Percentiles rank a stretch among this genome's conserved stretches.
phyloP scores from a whole-genome alignment of 2,113 vertebrate species.

The Hypanus sabinus region DNA sequence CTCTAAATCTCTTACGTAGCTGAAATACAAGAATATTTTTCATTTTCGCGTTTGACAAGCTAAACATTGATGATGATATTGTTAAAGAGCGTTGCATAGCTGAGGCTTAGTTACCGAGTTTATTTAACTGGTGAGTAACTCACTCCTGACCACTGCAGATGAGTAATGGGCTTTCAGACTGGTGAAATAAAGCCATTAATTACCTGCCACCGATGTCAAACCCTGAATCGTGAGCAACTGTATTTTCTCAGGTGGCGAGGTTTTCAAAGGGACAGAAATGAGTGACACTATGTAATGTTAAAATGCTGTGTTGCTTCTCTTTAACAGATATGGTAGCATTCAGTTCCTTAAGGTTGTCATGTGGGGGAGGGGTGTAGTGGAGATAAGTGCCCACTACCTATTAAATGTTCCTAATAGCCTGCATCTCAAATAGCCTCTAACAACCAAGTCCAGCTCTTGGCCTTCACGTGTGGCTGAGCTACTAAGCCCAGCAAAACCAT shows the following conservation, averaged over 20 bases:
- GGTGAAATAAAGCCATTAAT: background rate
- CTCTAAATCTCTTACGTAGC: background rate
- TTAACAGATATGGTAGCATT: background rate
- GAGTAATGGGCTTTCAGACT: slow-evolving; percentile 26
- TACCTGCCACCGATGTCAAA: background rate
- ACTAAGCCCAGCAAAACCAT: no score
- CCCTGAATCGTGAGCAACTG: background rate
- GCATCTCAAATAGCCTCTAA: no score
- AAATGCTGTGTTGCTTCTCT: background rate
- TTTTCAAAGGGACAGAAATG: slow-evolving; percentile 25
- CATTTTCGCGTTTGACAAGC: background rate
- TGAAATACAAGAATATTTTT: slow-evolving; percentile 6
- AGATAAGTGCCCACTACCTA: no score
- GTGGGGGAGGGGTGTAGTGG: no score
- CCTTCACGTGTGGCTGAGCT: no score
- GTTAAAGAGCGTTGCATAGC: background rate
- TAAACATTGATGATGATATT: background rate
- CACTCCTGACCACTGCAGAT: background rate
- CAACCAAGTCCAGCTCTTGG: no score
- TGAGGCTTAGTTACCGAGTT: background rate
- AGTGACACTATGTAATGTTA: background rate
- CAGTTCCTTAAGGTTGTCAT: no score
- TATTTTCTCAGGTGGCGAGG: background rate
- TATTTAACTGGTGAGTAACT: slow-evolving; percentile 30
- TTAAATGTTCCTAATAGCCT: no score